These are phyloP conservation scores for Hycleus cichorii DNA, from an alignment of 1,140 invertebrate genomes.

Conservation along the genomic window DNA sequence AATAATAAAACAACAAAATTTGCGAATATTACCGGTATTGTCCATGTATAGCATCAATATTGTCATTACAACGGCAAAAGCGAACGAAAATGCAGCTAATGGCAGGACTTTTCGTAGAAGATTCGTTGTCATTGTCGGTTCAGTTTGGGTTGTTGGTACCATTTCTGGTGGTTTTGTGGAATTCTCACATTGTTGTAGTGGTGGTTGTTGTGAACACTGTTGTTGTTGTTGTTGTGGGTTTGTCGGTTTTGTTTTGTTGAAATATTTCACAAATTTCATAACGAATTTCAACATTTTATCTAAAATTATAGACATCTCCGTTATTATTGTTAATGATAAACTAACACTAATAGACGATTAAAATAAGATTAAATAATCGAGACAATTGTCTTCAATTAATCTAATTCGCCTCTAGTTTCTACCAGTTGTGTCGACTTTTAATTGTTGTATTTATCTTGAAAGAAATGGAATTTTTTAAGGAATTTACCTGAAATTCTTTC, in stretches of 20 bases:
- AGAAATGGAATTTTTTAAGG: too few species aligned
- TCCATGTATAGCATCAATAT: conserved; percentile 59
- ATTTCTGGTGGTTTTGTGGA: conserved; percentile 24
- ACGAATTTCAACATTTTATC: conserved; percentile 11
- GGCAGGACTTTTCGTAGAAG: conserved; percentile 46
- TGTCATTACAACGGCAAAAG: conserved; percentile 59
- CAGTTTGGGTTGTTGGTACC: too few species aligned
- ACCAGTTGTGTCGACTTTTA: too few species aligned
- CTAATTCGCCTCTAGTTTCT: too few species aligned
- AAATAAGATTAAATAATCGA: too few species aligned
- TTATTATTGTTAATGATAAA: too few species aligned
- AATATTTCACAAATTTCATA: conserved; percentile 10
- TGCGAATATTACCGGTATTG: conserved; percentile 49
- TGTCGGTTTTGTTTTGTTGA: conserved; percentile 3
- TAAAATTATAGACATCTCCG: neutral
- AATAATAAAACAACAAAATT: neutral
- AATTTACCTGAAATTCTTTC: too few species aligned
- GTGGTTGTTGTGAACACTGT: neutral
- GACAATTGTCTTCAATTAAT: too few species aligned
- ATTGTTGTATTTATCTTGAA: too few species aligned
- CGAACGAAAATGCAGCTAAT: conserved; percentile 53
- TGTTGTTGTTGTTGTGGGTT: neutral
- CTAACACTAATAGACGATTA: too few species aligned
- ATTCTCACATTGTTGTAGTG: conserved; percentile 12
- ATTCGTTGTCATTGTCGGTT: neutral